These are phyloP conservation scores for Punctoribates punctum DNA, from an alignment of 2,888 invertebrate genomes.

Conservation along the genomic window DNA sequence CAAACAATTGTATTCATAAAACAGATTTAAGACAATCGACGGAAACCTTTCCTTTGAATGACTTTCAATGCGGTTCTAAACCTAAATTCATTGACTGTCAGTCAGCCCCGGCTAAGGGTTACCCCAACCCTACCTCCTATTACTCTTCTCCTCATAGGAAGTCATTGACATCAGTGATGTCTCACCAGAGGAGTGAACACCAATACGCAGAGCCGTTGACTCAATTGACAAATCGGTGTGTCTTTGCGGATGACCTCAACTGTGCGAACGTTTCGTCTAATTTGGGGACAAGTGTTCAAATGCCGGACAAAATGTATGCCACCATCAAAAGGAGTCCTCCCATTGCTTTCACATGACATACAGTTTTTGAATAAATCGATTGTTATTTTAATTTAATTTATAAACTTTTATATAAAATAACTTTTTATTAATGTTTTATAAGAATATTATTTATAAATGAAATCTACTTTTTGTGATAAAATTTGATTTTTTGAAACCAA, in stretches of 20 bases:
- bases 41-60: conserved; percentile 39
- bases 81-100: conserved; percentile 22
- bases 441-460: no score
- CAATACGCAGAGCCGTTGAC: conserved; percentile 43
- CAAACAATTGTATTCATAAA: conserved; percentile 25
- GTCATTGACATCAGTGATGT: conserved; percentile 14
- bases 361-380: background rate
- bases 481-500: background rate
- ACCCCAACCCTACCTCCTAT: conserved; percentile 33
- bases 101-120: background rate
- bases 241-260: conserved; percentile 8
- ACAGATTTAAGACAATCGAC: conserved; percentile 36
- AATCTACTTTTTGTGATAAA: conserved; percentile 13
- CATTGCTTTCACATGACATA: conserved; percentile 23
- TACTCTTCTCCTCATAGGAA: conserved; percentile 44
- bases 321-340: conserved; percentile 46
- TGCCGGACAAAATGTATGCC: conserved; percentile 40
- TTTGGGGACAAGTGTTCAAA: conserved; percentile 3
- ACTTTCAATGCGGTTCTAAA: conserved; percentile 38
- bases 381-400: background rate
- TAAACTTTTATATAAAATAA: background rate
- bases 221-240: conserved; percentile 24
- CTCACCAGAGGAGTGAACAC: conserved; percentile 34
- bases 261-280: conserved; percentile 6
- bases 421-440: background rate